These are phyloP conservation scores for Chloropsis cyanopogon DNA, from an alignment of 2,113 vertebrate species.

Conservation along the genomic window DNA sequence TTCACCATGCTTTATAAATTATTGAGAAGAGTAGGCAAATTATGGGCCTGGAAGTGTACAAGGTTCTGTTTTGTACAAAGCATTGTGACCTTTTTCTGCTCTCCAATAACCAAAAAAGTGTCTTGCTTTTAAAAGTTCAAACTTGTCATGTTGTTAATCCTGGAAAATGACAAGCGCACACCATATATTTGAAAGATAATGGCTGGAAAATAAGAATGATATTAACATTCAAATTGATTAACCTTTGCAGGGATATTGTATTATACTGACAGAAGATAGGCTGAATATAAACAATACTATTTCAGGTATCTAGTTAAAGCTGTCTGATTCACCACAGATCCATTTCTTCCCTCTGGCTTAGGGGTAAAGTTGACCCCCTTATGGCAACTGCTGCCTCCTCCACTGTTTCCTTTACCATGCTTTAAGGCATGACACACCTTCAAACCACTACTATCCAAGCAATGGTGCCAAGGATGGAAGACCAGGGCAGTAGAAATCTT, in stretches of 20 bases:
- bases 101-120: constrained; percentile 37
- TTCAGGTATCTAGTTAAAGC: background rate
- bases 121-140: constrained; percentile 57
- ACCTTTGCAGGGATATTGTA: constrained; percentile 23
- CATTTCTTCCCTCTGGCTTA: background rate
- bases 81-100: constrained; percentile 4
- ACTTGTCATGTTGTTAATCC: constrained; percentile 37
- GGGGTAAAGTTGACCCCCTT: background rate
- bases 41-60: background rate
- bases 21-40: background rate
- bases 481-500: background rate
- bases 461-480: background rate
- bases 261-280: background rate
- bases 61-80: constrained; percentile 19
- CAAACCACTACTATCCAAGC: background rate
- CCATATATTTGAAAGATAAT: constrained; percentile 14
- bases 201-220: constrained; percentile 24
- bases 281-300: background rate
- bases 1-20: background rate
- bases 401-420: background rate
- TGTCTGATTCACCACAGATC: background rate
- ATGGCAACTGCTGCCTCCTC: background rate
- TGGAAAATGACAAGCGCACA: background rate
- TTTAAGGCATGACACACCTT: background rate
- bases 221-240: constrained; percentile 55